These are phyloP conservation scores for Pogonomyrmex californicus DNA, from an alignment of 1,140 invertebrate genomes.

Conservation along the genomic window DNA sequence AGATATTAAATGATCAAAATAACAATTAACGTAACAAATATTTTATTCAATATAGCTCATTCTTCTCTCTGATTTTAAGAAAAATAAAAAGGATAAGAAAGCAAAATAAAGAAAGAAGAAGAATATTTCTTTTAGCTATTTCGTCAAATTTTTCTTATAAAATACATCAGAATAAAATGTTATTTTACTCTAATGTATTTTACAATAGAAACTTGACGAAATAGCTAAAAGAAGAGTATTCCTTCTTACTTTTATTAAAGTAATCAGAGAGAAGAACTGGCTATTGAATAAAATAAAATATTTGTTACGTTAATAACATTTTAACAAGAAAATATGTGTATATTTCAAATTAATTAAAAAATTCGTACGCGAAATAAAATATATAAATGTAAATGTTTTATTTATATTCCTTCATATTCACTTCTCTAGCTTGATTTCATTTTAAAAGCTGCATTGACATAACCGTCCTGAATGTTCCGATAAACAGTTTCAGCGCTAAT, in stretches of 20 bases:
- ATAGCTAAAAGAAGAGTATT: too few relatives aligned
- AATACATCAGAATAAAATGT: neutral
- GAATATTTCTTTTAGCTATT: neutral
- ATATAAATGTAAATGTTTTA: neutral
- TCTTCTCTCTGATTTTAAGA: neutral
- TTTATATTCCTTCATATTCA: neutral
- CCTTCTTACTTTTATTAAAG: too few relatives aligned
- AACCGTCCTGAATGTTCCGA: neutral
- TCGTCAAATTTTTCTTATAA: neutral
- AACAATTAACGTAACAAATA: neutral
- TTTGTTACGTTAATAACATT: neutral
- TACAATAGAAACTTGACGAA: too few relatives aligned
- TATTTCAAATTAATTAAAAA: neutral
- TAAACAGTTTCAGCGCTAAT: neutral
- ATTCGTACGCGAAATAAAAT: neutral
- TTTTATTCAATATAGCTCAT: neutral
- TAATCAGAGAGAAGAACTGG: too few relatives aligned
- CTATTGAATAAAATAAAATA: too few relatives aligned
- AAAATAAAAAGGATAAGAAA: neutral
- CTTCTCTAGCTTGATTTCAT: neutral
- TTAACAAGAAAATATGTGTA: neutral
- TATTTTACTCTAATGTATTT: too few relatives aligned
- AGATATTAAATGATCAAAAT: neutral
- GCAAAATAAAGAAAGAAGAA: neutral
- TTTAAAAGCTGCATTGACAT: too few relatives aligned